Evolutionary conservation across 2,888 invertebrate genomes (phyloP).

Genomic region (Torymus texanus): DNA sequence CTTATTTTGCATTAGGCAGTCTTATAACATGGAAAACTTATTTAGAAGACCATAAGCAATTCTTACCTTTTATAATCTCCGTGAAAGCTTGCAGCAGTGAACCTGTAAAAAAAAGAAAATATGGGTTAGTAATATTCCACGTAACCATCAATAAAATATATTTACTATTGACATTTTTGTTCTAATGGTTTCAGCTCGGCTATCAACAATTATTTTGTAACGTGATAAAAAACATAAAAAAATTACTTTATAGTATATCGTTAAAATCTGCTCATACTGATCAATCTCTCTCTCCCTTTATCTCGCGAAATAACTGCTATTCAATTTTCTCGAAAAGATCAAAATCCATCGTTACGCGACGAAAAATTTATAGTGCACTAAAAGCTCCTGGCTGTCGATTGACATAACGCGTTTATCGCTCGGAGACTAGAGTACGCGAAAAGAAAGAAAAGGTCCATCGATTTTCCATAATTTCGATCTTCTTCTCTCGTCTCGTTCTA

Average conservation of each 20-base stretch:
- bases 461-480: constrained; percentile 14
- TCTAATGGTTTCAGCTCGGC: too few species aligned
- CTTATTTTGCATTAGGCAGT: too few species aligned
- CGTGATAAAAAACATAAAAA: not conserved
- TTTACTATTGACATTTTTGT: too few species aligned
- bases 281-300: not conserved
- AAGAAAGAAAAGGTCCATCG: not conserved
- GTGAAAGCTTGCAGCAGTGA: too few species aligned
- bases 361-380: constrained; percentile 36
- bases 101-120: too few species aligned
- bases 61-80: too few species aligned
- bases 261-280: constrained; percentile 7
- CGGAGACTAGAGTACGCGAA: not conserved
- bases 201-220: too few species aligned
- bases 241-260: not conserved
- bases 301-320: not conserved
- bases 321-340: constrained; percentile 25
- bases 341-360: constrained; percentile 14
- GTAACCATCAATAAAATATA: too few species aligned
- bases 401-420: constrained; percentile 23
- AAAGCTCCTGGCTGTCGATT: constrained; percentile 19
- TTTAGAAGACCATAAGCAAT: too few species aligned
- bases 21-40: too few species aligned
- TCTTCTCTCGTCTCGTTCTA: not conserved
- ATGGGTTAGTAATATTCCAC: too few species aligned